These are phyloP conservation scores for Coluber constrictor DNA, from an alignment of 2,797 vertebrate genomes.

Conservation along the genomic window DNA sequence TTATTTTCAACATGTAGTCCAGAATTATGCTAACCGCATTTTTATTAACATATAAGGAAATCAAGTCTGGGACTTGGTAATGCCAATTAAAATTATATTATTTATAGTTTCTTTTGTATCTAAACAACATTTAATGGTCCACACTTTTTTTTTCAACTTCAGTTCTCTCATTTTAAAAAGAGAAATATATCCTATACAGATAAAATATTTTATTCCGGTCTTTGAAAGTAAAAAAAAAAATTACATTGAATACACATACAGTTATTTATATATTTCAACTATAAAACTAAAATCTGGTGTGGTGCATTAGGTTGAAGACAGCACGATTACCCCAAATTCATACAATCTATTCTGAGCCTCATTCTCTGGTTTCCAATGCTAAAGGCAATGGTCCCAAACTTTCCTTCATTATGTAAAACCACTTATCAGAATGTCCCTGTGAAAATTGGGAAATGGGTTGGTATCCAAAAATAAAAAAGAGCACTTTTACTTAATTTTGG, in stretches of 20 bases:
- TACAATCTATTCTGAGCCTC: not conserved
- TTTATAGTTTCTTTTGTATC: constrained; percentile 2
- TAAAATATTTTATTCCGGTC: not conserved
- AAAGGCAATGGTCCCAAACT: not conserved
- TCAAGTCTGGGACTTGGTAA: constrained; percentile 2
- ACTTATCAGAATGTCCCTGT: not conserved
- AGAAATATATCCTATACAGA: not conserved
- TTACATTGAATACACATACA: not conserved
- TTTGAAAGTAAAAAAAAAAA: not conserved
- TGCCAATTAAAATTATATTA: constrained; percentile 8
- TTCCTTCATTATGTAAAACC: not conserved
- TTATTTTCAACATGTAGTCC: not conserved
- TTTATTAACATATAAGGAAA: not conserved
- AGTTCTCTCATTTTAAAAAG: constrained; percentile 18
- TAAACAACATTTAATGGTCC: not conserved
- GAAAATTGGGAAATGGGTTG: not conserved
- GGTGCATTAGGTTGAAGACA: not conserved
- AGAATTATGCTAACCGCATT: not conserved
- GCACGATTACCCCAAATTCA: not conserved
- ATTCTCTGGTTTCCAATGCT: not conserved
- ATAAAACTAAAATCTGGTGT: not conserved
- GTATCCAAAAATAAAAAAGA: not conserved
- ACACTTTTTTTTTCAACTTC: constrained; percentile 4
- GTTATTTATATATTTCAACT: not conserved
- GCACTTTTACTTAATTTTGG: not conserved